Base-by-base conservation (phyloP, 2,113 vertebrate species). In the Odocoileus hemionus region DNA sequence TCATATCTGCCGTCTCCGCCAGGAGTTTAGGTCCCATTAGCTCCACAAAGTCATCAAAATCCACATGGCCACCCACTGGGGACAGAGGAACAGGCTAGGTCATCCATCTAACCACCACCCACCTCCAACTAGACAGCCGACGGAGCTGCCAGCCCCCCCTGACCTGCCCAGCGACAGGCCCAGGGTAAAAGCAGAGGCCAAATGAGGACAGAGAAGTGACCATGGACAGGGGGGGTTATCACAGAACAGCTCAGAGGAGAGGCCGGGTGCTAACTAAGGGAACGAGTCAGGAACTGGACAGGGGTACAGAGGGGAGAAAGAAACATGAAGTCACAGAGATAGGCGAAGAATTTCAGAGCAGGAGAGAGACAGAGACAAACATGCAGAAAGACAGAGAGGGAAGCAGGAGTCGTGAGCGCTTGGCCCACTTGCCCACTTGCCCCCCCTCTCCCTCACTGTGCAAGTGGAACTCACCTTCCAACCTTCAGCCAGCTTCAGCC, bases 11-110 rank as follows among this genome's bases (percentile, higher is more conserved):
- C 0, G 99, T 99, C 98, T 99, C 99, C 21, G 99, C 99, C 98
- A 99, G 98, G 96, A 99, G 99, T 98, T 99, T 99, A 79, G 99
- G 99, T 86, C 99, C 99, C 99, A 99, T 99, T 97, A 99, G 98
- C 96, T 99, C 99, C 96, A 99, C 99, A 98, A 99, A 99, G 98
- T 99, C 99, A 98, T 99, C 99, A 98, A 99, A 99, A 98, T 99
- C 99, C 97, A 99, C 99, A 58, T 99, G 99, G 98, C 99, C 99
- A 58, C 99, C 99, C 99, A 99, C 99, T 99, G 98, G 87, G 97
- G 93, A 98, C 52, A 95, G 95, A 95, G 95, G 2, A 94, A 96
- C 97, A 98, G 50, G 33, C 45, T n/a, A 33, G 61, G 76, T 88
- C 86, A 92, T 14, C 28, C 47, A 91, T 36, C 11, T 52, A 70